These are phyloP conservation scores for Limnephilus marmoratus DNA, from an alignment of 2,888 invertebrate species.

Conservation along the genomic window DNA sequence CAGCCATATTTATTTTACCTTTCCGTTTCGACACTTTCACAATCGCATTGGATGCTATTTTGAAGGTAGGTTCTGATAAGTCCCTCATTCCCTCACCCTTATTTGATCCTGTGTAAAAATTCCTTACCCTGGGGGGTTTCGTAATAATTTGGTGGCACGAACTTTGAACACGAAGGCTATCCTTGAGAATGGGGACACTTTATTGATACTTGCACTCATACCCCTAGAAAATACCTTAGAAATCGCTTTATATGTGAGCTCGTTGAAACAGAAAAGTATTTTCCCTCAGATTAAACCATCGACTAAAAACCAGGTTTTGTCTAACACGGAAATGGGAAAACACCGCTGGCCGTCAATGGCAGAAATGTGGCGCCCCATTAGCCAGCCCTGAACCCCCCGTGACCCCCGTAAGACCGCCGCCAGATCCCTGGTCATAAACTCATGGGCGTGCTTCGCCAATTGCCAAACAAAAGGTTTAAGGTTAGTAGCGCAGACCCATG, in stretches of 20 bases:
- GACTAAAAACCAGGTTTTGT: background rate
- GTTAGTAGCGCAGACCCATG: too few species aligned
- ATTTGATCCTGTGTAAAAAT: background rate
- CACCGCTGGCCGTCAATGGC: constrained; percentile 1
- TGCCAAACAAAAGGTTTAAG: background rate
- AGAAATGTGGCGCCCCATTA: constrained; percentile 18
- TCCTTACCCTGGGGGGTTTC: background rate
- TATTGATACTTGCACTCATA: background rate
- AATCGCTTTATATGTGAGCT: background rate
- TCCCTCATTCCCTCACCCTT: background rate
- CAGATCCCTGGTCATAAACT: background rate
- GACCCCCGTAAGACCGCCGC: background rate
- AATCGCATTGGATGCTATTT: background rate
- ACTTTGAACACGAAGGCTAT: background rate
- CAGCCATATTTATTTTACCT: background rate
- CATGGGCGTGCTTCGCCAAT: background rate
- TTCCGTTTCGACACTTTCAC: background rate
- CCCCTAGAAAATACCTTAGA: background rate
- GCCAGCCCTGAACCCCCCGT: background rate
- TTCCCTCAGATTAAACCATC: background rate
- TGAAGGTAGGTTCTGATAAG: background rate
- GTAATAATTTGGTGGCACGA: background rate
- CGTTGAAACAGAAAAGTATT: background rate
- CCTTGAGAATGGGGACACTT: background rate
- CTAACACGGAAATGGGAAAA: background rate